These are phyloP conservation scores for Diplolepis rosae DNA, from an alignment of 2,888 invertebrate genomes.

Conservation along the genomic window DNA sequence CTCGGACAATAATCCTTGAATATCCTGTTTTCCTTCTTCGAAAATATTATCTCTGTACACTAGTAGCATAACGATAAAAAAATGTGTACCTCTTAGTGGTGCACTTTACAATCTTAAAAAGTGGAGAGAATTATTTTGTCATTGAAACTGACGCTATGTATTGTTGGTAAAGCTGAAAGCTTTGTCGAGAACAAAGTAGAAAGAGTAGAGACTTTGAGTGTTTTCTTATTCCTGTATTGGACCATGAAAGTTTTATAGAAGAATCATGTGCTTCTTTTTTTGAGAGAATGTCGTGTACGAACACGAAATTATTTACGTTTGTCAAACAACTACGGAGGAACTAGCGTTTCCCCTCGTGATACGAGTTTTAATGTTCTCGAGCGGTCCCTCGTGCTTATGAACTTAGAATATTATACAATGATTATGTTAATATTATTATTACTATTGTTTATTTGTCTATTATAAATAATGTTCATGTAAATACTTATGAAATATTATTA, in stretches of 20 bases:
- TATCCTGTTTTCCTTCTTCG: constrained; percentile 18
- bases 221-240: constrained; percentile 18
- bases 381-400: constrained; percentile 57
- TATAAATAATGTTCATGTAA: constrained; percentile 63
- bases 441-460: constrained; percentile 57
- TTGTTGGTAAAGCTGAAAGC: constrained; percentile 1
- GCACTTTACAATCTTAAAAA: background rate
- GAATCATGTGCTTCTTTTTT: constrained; percentile 3
- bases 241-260: background rate
- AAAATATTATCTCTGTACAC: constrained; percentile 27
- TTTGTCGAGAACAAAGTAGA: background rate
- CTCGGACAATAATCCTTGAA: constrained; percentile 30
- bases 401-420: constrained; percentile 56
- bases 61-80: constrained; percentile 10
- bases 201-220: background rate
- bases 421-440: constrained; percentile 61
- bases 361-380: constrained; percentile 47
- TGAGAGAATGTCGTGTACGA: constrained; percentile 1
- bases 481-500: constrained; percentile 64
- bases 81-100: background rate
- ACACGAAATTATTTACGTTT: constrained; percentile 35
- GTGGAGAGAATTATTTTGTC: constrained; percentile 20
- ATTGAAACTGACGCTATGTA: background rate
- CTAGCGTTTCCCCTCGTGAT: constrained; percentile 36
- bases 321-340: constrained; percentile 24